These are phyloP conservation scores for Leucosticte australis DNA, from an alignment of 2,113 vertebrate genomes.

Conservation along the genomic window DNA sequence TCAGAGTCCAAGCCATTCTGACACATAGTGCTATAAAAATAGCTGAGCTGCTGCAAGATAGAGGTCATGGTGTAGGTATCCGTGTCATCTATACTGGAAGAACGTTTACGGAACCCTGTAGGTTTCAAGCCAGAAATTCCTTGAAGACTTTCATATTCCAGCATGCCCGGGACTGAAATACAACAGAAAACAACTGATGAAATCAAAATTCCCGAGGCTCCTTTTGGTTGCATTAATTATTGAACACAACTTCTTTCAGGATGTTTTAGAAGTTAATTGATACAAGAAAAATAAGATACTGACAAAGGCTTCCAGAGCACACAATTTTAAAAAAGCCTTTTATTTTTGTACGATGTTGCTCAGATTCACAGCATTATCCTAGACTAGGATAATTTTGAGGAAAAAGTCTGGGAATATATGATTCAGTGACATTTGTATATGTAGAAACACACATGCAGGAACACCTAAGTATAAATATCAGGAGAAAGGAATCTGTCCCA, in stretches of 20 bases:
- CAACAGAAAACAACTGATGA: neutral
- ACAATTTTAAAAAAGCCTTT: neutral
- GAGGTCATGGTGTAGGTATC: slow-evolving; percentile 88
- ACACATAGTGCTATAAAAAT: slow-evolving; percentile 87
- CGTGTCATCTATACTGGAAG: slow-evolving; percentile 85
- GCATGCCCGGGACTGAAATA: slow-evolving; percentile 87
- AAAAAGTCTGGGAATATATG: neutral
- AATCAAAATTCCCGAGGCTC: neutral
- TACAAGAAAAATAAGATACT: neutral
- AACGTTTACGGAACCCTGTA: slow-evolving; percentile 91
- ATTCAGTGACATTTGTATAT: neutral
- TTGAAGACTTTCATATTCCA: slow-evolving; percentile 95
- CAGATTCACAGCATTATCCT: neutral
- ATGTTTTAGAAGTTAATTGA: neutral
- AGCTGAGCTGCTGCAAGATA: slow-evolving; percentile 87
- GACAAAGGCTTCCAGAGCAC: neutral
- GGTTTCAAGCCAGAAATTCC: slow-evolving; percentile 96
- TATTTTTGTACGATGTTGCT: neutral
- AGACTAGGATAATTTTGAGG: neutral
- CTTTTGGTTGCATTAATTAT: neutral
- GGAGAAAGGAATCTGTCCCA: neutral
- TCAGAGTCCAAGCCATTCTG: slow-evolving; percentile 89
- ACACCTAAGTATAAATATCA: neutral
- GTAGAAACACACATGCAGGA: neutral
- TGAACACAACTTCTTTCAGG: neutral